Evolutionary conservation across 2,797 vertebrate genomes (phyloP), one percentile per base, ranked within the genome.

Genomic region (Nyctalus aviator): DNA sequence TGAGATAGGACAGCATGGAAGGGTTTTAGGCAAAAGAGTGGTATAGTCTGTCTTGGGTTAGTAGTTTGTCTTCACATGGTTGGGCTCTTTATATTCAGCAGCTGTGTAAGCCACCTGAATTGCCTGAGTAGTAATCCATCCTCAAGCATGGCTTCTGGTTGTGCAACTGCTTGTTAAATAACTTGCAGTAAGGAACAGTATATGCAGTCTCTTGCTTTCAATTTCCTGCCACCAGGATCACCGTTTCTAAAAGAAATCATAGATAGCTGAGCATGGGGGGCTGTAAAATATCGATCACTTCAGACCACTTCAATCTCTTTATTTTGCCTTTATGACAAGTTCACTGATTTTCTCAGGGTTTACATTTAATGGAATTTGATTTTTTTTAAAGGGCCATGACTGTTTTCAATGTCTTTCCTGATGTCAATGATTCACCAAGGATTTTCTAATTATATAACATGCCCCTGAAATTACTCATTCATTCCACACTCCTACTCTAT

Each of bases 401-500:
- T 94, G 53, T 73, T 94, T 95, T 95, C 83, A 96, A 85, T 96
- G 95, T 73, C 87, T 91, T 95, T 97, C 41, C 91, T 93, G 73
- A 84, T 95, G 69, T 73, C 89, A 88, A 25, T 0, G 30, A 95
- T 83, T 96, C 84, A 81, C 64, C 59, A 91, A 91, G 1, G 73
- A 79, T 69, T 96, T 96, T 96, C 82, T 94, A 94, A 97, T 94
- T 95, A 88, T 76, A 76, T 93, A 93, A 59, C 8, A 23, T 44
- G 85, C 25, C 37, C 32, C 83, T 83, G 53, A 94, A 95, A 95
- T 48, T 83, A 48, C 17, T 85, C 41, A 37, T 95, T 83, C 79
- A 72, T 87, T 93, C 93, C 46, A 57, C 75, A 91, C 14, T 78
- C 69, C 64, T 89, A 23, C 50, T 46, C 64, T 94, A 71, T 27